Conservation (phyloP, 2,888 invertebrate species). For the Orchesellides sinensis region DNA sequence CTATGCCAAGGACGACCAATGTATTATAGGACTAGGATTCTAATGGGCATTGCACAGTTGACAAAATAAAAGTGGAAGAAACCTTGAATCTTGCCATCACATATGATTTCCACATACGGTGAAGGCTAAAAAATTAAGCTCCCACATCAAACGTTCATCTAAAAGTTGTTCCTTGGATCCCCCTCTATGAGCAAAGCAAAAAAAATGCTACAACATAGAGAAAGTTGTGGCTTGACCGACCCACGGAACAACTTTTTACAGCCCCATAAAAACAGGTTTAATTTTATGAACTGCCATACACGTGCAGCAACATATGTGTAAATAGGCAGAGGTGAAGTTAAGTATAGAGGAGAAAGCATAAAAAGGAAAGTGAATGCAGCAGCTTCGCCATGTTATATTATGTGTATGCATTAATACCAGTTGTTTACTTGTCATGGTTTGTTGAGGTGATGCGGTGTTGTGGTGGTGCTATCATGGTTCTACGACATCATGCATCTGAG, state of each 20-base stretch:
- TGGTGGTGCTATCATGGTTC: not conserved
- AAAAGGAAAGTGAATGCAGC: not conserved
- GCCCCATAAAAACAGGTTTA: constrained; percentile 46
- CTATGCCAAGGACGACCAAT: not conserved
- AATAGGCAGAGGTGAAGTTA: constrained; percentile 3
- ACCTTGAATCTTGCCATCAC: too few relatives aligned
- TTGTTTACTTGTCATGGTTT: constrained; percentile 37
- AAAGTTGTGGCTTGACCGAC: constrained; percentile 43
- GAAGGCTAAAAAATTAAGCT: constrained; percentile 1
- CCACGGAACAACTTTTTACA: constrained; percentile 45
- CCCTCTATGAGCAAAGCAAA: not conserved
- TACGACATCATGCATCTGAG: not conserved
- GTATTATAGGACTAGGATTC: too few relatives aligned
- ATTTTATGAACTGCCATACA: constrained; percentile 56
- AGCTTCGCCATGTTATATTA: too few relatives aligned
- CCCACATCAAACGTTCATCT: not conserved
- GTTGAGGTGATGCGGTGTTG: constrained; percentile 18
- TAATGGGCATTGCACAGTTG: too few relatives aligned
- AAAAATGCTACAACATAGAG: not conserved
- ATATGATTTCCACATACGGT: too few relatives aligned
- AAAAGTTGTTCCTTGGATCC: too few relatives aligned
- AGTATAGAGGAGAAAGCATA: too few relatives aligned
- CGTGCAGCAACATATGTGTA: not conserved
- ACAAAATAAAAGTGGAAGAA: too few relatives aligned
- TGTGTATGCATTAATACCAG: too few relatives aligned